Evolutionary conservation across 1,140 invertebrate species (phyloP).

Genomic region (Lucilia sericata): DNA sequence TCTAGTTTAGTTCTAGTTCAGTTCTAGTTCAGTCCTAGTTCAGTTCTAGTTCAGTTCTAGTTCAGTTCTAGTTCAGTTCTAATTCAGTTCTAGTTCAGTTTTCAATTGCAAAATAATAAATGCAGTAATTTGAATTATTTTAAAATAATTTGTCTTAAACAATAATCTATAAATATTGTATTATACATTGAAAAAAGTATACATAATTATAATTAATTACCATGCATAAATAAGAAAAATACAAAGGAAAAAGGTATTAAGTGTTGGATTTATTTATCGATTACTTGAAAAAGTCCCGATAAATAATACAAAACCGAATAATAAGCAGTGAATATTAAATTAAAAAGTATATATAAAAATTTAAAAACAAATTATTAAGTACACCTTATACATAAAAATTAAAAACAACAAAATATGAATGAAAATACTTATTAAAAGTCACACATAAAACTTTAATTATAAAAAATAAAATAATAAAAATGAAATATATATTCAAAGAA

Average conservation of each 20-base stretch:
- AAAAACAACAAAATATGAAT: neutral
- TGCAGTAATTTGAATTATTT: no score
- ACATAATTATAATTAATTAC: neutral
- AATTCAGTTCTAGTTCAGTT: no score
- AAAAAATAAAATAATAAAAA: constrained; percentile 14
- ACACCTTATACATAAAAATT: constrained; percentile 11
- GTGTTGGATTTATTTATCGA: constrained; percentile 31
- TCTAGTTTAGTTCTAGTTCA: no score
- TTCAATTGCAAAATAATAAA: no score
- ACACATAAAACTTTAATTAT: constrained; percentile 10
- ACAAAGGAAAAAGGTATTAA: constrained; percentile 16
- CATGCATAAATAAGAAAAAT: neutral
- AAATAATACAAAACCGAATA: neutral
- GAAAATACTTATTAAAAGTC: constrained; percentile 11
- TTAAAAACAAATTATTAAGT: constrained; percentile 28
- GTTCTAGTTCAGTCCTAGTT: no score
- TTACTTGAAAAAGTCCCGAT: neutral
- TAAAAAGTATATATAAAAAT: neutral
- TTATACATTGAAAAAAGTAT: neutral
- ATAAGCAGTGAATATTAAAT: neutral
- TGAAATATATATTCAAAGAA: constrained; percentile 32
- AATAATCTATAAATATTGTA: constrained; percentile 25
- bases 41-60: no score
- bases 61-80: no score
- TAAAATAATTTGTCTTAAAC: no score